phyloP scores from a whole-genome alignment of 2,888 invertebrate species.

The Oxytorus armatus region DNA sequence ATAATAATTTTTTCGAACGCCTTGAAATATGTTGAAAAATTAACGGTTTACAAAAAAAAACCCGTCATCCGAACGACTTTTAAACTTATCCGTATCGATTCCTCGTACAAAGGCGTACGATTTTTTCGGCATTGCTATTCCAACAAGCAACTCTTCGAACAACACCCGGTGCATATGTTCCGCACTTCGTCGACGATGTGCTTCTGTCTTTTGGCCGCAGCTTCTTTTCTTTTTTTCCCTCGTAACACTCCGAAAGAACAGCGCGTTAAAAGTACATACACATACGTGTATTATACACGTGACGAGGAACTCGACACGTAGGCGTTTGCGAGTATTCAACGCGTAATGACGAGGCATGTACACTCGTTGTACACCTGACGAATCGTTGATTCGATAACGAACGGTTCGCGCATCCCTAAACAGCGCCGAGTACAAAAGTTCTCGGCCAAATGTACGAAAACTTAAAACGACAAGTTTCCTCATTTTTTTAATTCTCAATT shows the following conservation, averaged over 20 bases:
- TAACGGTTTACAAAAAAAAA: not conserved
- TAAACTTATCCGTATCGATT: not conserved
- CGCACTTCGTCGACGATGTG: constrained; percentile 2
- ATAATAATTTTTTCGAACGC: too few species aligned
- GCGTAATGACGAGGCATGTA: constrained; percentile 62
- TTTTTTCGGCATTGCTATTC: constrained; percentile 41
- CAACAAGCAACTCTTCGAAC: constrained; percentile 23
- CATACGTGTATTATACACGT: constrained; percentile 53
- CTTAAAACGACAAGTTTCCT: too few species aligned
- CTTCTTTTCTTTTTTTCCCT: too few species aligned
- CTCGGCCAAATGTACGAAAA: too few species aligned
- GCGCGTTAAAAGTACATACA: constrained; percentile 23
- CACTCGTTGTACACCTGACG: constrained; percentile 76
- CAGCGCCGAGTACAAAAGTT: constrained; percentile 61
- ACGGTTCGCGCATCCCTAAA: constrained; percentile 78
- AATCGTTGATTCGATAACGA: constrained; percentile 80
- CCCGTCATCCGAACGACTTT: constrained; percentile 1
- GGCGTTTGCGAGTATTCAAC: constrained; percentile 76
- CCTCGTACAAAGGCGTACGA: not conserved
- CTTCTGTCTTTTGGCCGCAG: constrained; percentile 37
- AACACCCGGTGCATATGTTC: constrained; percentile 29
- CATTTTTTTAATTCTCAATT: not conserved
- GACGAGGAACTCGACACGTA: constrained; percentile 67
- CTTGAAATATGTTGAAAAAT: not conserved
- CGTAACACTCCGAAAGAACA: constrained; percentile 10